Base-by-base conservation (phyloP, 2,797 vertebrate genomes). In the Nannoperca australis region DNA sequence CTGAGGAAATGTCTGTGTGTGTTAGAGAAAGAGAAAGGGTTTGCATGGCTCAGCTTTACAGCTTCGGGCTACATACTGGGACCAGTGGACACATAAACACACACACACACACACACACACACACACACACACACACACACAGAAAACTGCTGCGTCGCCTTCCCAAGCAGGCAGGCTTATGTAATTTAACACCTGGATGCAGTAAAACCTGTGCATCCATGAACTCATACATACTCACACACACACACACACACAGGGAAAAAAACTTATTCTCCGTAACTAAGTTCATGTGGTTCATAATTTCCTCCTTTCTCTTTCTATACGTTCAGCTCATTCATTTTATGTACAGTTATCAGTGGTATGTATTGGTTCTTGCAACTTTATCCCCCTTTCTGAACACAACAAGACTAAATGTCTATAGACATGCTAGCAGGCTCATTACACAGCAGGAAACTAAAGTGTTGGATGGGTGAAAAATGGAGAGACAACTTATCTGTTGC, bases 91-190 rank as follows among this genome's bases (percentile, higher is more conserved):
- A 22, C 7, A 54, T 18, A 65, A 8, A 24, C 4, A 51, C 4
- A 30, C 9, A 71, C 2, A 55, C 12, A 50, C 13, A 49, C 1
- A 61, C 24, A 47, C 1, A 53, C 42, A 51, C 24, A 59, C 12
- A 50, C 13, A 49, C 1, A 62, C 27, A 47, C 1, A 53, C 42
- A 51, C 24, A 59, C 5, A 65, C 27, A 38, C 1, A 65, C 42
- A 80, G 44, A 70, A 73, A 92, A 81, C 36, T 84, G 88, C 87
- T 70, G 70, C 40, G 83, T 92, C 91, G 89, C 30, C 69, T 36
- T 75, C 45, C 44, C 53, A 66, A 5, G 49, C 14, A 56, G 64
- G 20, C 75, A 71, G 45, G 30, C 30, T 72, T 78, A 69, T 81
- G 84, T 76, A 85, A 92, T 63, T 44, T 50, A 88, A 86, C 76